These are phyloP conservation scores for Drosophila grimshawi DNA, from an alignment of 1,140 invertebrate species.

Conservation along the genomic window DNA sequence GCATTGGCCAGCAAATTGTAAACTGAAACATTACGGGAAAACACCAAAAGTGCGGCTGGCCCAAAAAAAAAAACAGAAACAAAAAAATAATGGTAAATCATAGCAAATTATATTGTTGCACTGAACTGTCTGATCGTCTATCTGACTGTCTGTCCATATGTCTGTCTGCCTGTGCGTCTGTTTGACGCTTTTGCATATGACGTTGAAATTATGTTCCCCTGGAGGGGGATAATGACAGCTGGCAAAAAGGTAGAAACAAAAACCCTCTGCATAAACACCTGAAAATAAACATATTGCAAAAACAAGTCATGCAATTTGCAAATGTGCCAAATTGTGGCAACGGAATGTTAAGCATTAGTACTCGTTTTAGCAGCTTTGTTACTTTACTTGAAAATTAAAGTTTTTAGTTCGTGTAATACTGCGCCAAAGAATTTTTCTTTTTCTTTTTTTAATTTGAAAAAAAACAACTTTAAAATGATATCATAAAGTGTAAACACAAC, in stretches of 20 bases:
- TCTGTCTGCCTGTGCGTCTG: not conserved
- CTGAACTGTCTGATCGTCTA: not conserved
- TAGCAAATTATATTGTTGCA: constrained; percentile 26
- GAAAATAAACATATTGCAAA: constrained; percentile 19
- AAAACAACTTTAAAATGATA: too few relatives aligned
- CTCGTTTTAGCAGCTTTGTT: not conserved
- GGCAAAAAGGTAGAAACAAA: constrained; percentile 4
- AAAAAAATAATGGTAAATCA: constrained; percentile 11
- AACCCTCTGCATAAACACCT: not conserved
- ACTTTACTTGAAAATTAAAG: not conserved
- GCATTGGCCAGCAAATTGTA: constrained; percentile 19
- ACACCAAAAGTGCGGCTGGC: constrained; percentile 27
- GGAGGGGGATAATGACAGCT: constrained; percentile 10
- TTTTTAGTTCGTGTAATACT: not conserved
- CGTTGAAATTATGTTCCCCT: not conserved
- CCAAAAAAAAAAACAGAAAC: constrained; percentile 1
- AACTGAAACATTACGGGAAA: constrained; percentile 23
- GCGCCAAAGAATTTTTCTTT: too few relatives aligned
- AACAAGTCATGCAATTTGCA: constrained; percentile 14
- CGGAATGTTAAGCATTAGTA: not conserved
- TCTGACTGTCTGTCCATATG: not conserved
- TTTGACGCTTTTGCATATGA: constrained; percentile 5
- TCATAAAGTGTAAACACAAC: too few relatives aligned
- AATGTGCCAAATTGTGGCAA: constrained; percentile 27
- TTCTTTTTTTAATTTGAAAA: too few relatives aligned